phyloP scores from a whole-genome alignment of 2,113 vertebrate genomes.

The Cettia cetti region DNA sequence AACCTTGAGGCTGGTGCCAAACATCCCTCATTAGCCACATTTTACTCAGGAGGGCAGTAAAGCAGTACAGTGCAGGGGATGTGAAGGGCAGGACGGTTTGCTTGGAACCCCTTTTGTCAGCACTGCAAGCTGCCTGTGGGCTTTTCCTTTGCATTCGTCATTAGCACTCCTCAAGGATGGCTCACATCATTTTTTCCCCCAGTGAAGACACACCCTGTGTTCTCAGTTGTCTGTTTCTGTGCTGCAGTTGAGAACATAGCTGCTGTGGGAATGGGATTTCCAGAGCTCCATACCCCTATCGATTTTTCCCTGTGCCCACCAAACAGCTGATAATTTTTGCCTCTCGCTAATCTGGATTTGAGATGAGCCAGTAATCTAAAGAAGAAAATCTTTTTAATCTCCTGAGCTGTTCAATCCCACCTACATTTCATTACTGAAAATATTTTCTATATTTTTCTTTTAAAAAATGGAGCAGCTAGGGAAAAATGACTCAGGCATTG shows the following conservation, averaged over 20 bases:
- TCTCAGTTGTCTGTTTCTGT: not conserved
- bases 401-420: slow-evolving; percentile 2
- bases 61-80: not conserved
- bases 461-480: not conserved
- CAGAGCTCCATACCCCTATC: not conserved
- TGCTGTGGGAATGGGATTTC: not conserved
- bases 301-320: not conserved
- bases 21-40: not conserved
- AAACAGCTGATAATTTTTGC: slow-evolving; percentile 20
- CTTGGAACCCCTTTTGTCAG: not conserved
- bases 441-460: slow-evolving; percentile 19
- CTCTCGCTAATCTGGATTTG: slow-evolving; percentile 29
- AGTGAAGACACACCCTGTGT: not conserved
- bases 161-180: not conserved
- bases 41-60: not conserved
- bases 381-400: slow-evolving; percentile 21
- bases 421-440: slow-evolving; percentile 32
- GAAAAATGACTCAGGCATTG: not conserved
- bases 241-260: not conserved
- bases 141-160: not conserved
- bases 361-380: slow-evolving; percentile 12
- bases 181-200: not conserved
- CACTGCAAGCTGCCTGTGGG: not conserved
- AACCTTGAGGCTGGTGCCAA: not conserved
- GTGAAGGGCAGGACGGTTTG: not conserved